Evolutionary conservation across 2,113 vertebrate species (phyloP), one percentile per base, ranked within the genome.

Genomic region (Lates calcarifer): DNA sequence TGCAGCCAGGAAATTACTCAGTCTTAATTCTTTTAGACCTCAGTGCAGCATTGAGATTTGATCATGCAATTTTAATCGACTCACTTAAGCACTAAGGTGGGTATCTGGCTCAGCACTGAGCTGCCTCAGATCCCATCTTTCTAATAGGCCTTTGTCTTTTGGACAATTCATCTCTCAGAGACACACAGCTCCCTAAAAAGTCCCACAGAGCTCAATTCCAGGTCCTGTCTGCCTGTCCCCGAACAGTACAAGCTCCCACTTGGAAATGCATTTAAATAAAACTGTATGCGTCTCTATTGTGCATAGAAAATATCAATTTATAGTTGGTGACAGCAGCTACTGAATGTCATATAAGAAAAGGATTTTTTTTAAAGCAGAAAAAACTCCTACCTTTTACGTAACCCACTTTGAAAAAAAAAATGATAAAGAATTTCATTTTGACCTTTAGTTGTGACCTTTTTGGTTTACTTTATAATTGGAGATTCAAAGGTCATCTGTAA

Each of bases 41-140:
- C 18, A 28, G 47, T 55, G 70, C 82, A 62, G 66, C 49, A 20
- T 69, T 63, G 62, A 83, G 60, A 84, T 79, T 69, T 78, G 68
- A 78, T 79, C 77, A 87, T 90, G 78, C 84, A 87, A 87, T 81
- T 79, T 85, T 81, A 88, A 90, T 84, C 3, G 47, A 60, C 66
- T 81, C 66, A 78, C 73, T 79, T 78, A 79, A 81, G 74, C 67
- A 33, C 77, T 61, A 53, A 79, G 70, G 73, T 62, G 43, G 63
- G 37, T 74, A 73, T 64, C 62, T 74, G 78, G 56, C 64, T 76
- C 47, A 4, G 1, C 60, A 43, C 51, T 3, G 79, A 29, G 39
- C 78, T 35, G 67, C 63, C 68, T 63, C 68, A 43, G 43, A 69
- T 87, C 81, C 68, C 53, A 41, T 64, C 78, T 63, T 60, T 72